Conservation (phyloP, 2,113 vertebrate species). For the Cynoglossus semilaevis region DNA sequence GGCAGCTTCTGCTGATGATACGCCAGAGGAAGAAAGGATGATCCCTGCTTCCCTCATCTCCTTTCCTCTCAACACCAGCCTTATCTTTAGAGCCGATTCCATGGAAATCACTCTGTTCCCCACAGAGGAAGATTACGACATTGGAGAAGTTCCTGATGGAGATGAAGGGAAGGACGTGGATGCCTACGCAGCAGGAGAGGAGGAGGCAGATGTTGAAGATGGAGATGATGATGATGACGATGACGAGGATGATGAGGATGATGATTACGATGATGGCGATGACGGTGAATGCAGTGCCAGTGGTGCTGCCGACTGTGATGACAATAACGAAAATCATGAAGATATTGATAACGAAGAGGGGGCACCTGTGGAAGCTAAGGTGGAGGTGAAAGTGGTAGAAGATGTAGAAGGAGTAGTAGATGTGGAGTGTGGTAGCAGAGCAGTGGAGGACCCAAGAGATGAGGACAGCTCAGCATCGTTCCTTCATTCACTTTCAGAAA, state of each 20-base stretch:
- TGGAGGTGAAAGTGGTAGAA: conserved; percentile 74
- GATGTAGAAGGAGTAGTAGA: conserved; percentile 54
- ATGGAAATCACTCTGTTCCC: conserved; percentile 86
- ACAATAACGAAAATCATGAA: conserved; percentile 22
- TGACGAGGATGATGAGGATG: conserved; percentile 57
- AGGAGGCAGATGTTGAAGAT: conserved; percentile 79
- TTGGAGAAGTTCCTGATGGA: conserved; percentile 48
- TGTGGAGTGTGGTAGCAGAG: conserved; percentile 43
- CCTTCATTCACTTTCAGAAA: conserved; percentile 90
- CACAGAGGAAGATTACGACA: conserved; percentile 73
- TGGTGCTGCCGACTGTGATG: conserved; percentile 3
- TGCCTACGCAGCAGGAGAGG: conserved; percentile 78
- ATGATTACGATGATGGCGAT: conserved; percentile 19
- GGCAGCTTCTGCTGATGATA: conserved; percentile 66
- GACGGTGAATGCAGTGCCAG: conserved; percentile 20
- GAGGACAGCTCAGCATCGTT: conserved; percentile 89
- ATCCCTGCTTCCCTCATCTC: conserved; percentile 88
- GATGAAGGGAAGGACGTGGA: conserved; percentile 69
- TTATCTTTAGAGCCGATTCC: conserved; percentile 90
- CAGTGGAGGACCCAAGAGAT: conserved; percentile 70
- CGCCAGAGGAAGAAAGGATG: conserved; percentile 78
- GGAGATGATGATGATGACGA: conserved; percentile 70
- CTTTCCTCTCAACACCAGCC: conserved; percentile 87
- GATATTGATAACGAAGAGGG: conserved; percentile 25
- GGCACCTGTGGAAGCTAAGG: conserved; percentile 65